Conservation (phyloP, 1,140 invertebrate genomes). For the Hermetia illucens region DNA sequence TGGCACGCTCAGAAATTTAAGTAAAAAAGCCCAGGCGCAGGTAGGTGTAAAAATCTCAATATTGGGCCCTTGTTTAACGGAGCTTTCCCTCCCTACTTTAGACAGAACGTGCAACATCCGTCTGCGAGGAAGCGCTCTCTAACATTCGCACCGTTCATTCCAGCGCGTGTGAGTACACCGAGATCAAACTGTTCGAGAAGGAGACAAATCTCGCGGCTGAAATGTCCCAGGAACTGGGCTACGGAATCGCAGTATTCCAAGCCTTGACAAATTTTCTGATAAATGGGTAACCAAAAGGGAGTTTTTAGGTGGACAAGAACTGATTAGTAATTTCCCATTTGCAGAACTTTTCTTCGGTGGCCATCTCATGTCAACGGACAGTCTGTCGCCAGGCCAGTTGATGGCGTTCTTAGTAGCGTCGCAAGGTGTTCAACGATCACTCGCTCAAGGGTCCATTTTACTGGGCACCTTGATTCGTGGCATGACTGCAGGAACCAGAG, state of each 20-base stretch:
- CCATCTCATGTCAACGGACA: conserved; percentile 61
- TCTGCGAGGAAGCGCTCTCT: conserved; percentile 83
- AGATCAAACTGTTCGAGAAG: conserved; percentile 55
- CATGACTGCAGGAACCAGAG: conserved; percentile 65
- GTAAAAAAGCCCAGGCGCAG: conserved; percentile 23
- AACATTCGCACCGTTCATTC: conserved; percentile 85
- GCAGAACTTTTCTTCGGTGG: conserved; percentile 80
- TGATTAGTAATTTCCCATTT: too few relatives aligned
- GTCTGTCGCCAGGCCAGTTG: conserved; percentile 72
- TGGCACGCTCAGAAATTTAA: conserved; percentile 17
- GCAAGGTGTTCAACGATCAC: conserved; percentile 85
- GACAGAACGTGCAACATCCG: conserved; percentile 67
- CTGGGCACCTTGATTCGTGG: conserved; percentile 80
- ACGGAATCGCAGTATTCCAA: conserved; percentile 83
- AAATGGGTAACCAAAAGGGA: conserved; percentile 61
- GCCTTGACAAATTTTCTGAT: conserved; percentile 67
- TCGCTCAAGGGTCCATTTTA: conserved; percentile 75
- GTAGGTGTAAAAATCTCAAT: conserved; percentile 5
- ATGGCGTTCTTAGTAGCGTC: conserved; percentile 92
- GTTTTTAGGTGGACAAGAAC: too few relatives aligned
- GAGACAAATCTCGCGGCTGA: conserved; percentile 57
- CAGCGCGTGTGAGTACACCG: conserved; percentile 82
- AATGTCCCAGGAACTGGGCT: conserved; percentile 66
- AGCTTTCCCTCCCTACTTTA: conserved; percentile 31
- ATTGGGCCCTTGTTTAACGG: conserved; percentile 16